phyloP scores from a whole-genome alignment of 2,797 vertebrate species.

The Rhinatrema bivittatum region DNA sequence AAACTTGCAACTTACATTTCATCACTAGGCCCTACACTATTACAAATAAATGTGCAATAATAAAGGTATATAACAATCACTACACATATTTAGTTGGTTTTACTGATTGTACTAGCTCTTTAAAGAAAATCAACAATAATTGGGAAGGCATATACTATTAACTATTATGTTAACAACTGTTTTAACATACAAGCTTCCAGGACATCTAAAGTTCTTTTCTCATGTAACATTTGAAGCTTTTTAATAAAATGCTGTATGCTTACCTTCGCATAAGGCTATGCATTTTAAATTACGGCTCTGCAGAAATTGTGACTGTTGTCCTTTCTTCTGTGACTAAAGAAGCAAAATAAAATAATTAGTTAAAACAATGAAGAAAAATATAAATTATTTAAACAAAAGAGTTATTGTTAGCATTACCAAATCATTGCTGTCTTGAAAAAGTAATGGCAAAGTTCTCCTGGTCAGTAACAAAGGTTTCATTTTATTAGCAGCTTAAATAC shows the following conservation, averaged over 20 bases:
- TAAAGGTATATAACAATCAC: too few relatives aligned
- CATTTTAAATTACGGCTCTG: slow-evolving; percentile 88
- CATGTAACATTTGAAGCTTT: too few relatives aligned
- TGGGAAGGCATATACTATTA: too few relatives aligned
- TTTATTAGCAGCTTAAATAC: neutral
- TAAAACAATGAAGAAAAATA: slow-evolving; percentile 3
- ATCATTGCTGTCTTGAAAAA: neutral
- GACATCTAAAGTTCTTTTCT: too few relatives aligned
- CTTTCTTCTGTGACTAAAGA: slow-evolving; percentile 77
- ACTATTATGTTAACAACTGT: too few relatives aligned
- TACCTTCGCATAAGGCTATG: slow-evolving; percentile 91
- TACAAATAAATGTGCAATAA: too few relatives aligned
- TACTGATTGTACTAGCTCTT: too few relatives aligned
- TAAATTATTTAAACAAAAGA: slow-evolving; percentile 1
- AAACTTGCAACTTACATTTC: too few relatives aligned
- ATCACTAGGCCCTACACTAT: too few relatives aligned
- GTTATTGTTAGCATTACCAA: slow-evolving; percentile 9
- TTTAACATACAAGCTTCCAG: too few relatives aligned
- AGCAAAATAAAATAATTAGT: slow-evolving; percentile 28
- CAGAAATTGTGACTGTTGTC: slow-evolving; percentile 81
- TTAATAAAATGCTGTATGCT: slow-evolving; percentile 17
- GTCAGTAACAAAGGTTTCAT: neutral
- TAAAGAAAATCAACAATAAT: too few relatives aligned
- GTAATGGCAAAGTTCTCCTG: neutral
- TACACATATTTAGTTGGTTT: too few relatives aligned